Evolutionary conservation across 2,888 invertebrate genomes (phyloP).

Genomic region (Zeuzera pyrina): DNA sequence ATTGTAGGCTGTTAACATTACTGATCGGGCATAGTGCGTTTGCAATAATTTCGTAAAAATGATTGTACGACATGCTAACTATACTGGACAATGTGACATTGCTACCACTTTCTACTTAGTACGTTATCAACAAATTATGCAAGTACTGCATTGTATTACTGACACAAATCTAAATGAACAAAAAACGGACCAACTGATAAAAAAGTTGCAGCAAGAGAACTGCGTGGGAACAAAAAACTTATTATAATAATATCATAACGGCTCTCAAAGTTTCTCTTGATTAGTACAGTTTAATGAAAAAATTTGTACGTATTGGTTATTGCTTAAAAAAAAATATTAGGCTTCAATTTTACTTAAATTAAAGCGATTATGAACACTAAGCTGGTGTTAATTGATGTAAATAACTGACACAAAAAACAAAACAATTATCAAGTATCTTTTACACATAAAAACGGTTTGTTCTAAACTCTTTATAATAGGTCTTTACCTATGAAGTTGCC

Average conservation of each 20-base stretch:
- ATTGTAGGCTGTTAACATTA: slow-evolving; percentile 36
- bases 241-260: background rate
- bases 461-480: no score
- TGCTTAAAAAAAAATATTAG: no score
- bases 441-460: no score
- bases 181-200: slow-evolving; percentile 23
- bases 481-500: no score
- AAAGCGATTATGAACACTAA: no score
- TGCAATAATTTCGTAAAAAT: slow-evolving; percentile 46
- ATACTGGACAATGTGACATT: slow-evolving; percentile 34
- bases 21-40: slow-evolving; percentile 33
- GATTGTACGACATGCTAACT: slow-evolving; percentile 25
- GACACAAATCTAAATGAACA: slow-evolving; percentile 30
- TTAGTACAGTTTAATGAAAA: no score
- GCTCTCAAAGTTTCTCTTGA: background rate
- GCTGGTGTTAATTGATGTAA: background rate
- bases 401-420: background rate
- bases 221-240: background rate
- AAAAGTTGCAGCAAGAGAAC: slow-evolving; percentile 13
- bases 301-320: no score
- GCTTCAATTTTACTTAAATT: no score
- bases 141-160: slow-evolving; percentile 21
- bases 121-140: slow-evolving; percentile 8
- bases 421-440: no score
- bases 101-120: slow-evolving; percentile 20